Evolutionary conservation across 2,113 vertebrate species (phyloP).

Genomic region (Neolamprologus kungweensis): DNA sequence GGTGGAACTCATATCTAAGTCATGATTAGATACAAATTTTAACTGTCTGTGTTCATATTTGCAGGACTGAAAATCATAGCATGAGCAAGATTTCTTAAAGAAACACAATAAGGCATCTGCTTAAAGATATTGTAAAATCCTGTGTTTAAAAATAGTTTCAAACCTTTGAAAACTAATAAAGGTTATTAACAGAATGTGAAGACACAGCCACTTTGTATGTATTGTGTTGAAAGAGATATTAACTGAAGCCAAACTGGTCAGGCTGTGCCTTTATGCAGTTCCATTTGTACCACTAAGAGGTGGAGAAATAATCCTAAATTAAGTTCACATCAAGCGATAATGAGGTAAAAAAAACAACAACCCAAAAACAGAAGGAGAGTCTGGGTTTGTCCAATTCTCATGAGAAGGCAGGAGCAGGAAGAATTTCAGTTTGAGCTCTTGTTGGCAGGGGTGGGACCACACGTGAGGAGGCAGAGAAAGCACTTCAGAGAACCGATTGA

Average conservation of each 20-base stretch:
- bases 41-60: background rate
- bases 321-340: background rate
- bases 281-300: background rate
- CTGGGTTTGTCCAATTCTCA: background rate
- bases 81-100: background rate
- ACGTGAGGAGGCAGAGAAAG: background rate
- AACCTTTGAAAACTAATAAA: background rate
- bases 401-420: background rate
- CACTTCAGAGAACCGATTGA: background rate
- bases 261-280: background rate
- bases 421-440: background rate
- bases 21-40: background rate
- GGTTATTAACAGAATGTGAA: background rate
- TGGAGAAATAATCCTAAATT: background rate
- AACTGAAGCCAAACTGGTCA: background rate
- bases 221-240: background rate
- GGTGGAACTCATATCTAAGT: background rate
- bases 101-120: background rate
- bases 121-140: background rate
- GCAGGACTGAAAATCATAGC: background rate
- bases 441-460: background rate
- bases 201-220: background rate
- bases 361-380: background rate
- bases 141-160: background rate
- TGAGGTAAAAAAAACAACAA: background rate